A percentile compares a stretch with the other conserved stretches of the same genome.
Conservation (phyloP, 2,888 invertebrate genomes). For the Tetramorium bicarinatum region DNA sequence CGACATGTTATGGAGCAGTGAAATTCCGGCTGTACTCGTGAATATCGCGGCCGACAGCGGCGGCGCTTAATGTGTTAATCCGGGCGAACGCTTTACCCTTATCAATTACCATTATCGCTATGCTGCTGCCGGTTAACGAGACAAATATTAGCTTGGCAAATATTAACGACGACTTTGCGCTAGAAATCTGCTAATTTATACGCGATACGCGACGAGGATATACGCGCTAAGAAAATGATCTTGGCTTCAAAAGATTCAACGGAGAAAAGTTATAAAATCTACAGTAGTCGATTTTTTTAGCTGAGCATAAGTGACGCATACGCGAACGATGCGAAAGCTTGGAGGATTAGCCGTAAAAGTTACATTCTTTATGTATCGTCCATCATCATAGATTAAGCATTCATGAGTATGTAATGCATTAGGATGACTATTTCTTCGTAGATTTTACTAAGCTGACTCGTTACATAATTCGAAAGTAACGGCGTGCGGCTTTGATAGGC, state of each 20-base stretch:
- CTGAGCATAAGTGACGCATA: constrained; percentile 5
- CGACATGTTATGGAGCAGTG: not conserved
- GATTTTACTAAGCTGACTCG: constrained; percentile 23
- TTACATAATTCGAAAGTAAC: constrained; percentile 5
- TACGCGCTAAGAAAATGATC: not conserved
- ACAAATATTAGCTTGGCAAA: constrained; percentile 53
- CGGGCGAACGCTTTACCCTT: constrained; percentile 47
- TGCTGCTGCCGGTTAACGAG: constrained; percentile 45
- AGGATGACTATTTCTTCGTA: not conserved
- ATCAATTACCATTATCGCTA: constrained; percentile 53
- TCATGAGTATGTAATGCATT: constrained; percentile 9
- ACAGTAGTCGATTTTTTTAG: constrained; percentile 14
- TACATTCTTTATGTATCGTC: constrained; percentile 18
- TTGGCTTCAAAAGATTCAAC: constrained; percentile 18
- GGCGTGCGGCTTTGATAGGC: not conserved
- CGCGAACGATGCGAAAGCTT: constrained; percentile 19
- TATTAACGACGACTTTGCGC: constrained; percentile 40
- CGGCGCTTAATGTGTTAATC: constrained; percentile 49
- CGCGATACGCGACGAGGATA: not conserved
- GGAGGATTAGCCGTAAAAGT: constrained; percentile 26
- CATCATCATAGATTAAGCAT: constrained; percentile 36
- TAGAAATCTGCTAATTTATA: constrained; percentile 37
- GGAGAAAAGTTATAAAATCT: not conserved
- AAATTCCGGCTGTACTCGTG: constrained; percentile 19
- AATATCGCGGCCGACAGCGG: constrained; percentile 23